Evolutionary conservation across 2,797 vertebrate genomes (phyloP).

Genomic region (Pachyuromys duprasi): DNA sequence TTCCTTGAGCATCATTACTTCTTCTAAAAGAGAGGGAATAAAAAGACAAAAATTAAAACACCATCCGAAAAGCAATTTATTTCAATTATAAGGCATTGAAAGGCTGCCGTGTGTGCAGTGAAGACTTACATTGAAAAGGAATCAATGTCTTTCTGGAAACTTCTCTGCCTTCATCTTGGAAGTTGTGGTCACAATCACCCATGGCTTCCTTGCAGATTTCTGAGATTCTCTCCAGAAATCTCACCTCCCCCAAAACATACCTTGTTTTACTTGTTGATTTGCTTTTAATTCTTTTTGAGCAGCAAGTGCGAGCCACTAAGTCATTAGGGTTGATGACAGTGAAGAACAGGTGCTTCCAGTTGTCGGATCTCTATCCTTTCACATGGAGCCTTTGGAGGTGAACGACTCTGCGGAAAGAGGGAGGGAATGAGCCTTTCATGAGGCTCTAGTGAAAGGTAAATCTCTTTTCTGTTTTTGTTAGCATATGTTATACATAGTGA

Average conservation of each 20-base stretch:
- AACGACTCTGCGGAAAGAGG: slow-evolving; percentile 12
- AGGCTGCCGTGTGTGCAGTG: slow-evolving; percentile 74
- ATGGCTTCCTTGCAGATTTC: neutral
- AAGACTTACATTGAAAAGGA: slow-evolving; percentile 74
- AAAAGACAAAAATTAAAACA: slow-evolving; percentile 67
- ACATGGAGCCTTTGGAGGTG: neutral
- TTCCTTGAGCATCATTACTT: slow-evolving; percentile 19
- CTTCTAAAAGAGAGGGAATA: slow-evolving; percentile 29
- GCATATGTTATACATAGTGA: neutral
- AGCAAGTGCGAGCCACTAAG: neutral
- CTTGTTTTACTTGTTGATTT: neutral
- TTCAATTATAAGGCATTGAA: slow-evolving; percentile 72
- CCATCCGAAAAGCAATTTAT: slow-evolving; percentile 70
- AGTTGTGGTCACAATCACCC: slow-evolving; percentile 46
- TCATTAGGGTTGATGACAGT: neutral
- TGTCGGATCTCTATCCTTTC: neutral
- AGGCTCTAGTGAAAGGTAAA: neutral
- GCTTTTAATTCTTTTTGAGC: neutral
- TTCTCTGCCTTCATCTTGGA: slow-evolving; percentile 52
- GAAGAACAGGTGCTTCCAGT: slow-evolving; percentile 6
- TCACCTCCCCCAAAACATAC: neutral
- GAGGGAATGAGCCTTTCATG: neutral
- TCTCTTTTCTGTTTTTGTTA: neutral
- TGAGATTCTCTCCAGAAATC: neutral
- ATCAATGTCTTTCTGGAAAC: slow-evolving; percentile 74